Conservation (phyloP, 2,113 vertebrate genomes). For the Phaethon lepturus region DNA sequence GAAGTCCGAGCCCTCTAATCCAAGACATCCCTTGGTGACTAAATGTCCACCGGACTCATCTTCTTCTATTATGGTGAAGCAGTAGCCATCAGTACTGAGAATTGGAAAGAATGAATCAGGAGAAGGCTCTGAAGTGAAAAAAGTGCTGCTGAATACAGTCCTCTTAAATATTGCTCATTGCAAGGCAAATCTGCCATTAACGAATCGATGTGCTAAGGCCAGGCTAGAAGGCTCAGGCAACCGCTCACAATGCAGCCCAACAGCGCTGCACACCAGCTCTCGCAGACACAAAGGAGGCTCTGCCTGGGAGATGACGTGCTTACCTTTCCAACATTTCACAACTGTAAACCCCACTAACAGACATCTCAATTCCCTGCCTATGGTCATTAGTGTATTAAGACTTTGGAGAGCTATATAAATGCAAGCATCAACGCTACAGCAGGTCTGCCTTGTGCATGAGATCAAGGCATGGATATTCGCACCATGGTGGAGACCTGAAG, state of each 20-base stretch:
- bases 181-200: not conserved
- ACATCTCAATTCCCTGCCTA: not conserved
- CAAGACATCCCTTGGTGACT: constrained; percentile 92
- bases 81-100: constrained; percentile 92
- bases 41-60: constrained; percentile 88
- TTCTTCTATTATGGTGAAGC: constrained; percentile 96
- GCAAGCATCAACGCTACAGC: not conserved
- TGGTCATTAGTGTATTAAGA: not conserved
- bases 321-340: not conserved
- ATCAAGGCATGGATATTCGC: not conserved
- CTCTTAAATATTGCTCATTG: not conserved
- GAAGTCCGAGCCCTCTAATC: constrained; percentile 90
- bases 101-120: constrained; percentile 24
- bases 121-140: not conserved
- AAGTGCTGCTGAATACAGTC: not conserved
- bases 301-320: not conserved
- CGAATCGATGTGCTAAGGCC: fast-evolving
- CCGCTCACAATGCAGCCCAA: not conserved
- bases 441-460: not conserved
- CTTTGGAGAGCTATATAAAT: not conserved
- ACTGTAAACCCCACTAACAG: not conserved
- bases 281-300: not conserved
- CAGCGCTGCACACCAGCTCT: fast-evolving
- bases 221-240: not conserved
- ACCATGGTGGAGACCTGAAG: fast-evolving